These are phyloP conservation scores for Sceloporus undulatus DNA, from an alignment of 2,113 vertebrate species.

Conservation along the genomic window DNA sequence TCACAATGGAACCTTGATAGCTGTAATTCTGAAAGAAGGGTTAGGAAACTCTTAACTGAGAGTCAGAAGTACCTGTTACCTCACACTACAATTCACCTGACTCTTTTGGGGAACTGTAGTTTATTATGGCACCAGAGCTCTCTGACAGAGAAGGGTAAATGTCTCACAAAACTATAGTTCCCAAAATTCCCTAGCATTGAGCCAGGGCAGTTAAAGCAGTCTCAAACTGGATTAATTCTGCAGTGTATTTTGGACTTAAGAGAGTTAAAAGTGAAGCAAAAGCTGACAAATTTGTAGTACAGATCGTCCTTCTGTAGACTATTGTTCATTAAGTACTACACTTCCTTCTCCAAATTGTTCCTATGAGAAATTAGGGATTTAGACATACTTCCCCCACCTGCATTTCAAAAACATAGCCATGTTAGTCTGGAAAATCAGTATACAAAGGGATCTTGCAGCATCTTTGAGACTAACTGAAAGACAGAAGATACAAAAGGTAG, in stretches of 20 bases:
- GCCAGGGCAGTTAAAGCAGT: too few relatives aligned
- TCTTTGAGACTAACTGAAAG: too few relatives aligned
- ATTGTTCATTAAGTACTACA: neutral
- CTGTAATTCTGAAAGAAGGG: neutral
- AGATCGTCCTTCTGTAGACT: neutral
- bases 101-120: neutral
- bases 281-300: neutral
- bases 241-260: neutral
- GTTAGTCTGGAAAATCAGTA: too few relatives aligned
- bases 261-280: neutral
- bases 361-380: neutral
- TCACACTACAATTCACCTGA: neutral
- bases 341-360: neutral
- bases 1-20: neutral
- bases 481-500: too few relatives aligned
- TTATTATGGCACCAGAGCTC: too few relatives aligned
- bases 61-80: neutral
- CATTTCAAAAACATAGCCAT: too few relatives aligned
- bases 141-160: too few relatives aligned
- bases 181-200: too few relatives aligned
- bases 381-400: too few relatives aligned
- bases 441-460: too few relatives aligned
- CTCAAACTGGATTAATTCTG: too few relatives aligned
- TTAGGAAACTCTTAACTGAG: neutral
- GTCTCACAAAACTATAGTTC: too few relatives aligned